Percentiles rank a stretch among this genome's conserved stretches.
phyloP scores from a whole-genome alignment of 2,797 vertebrate genomes.

The Glossophaga mutica region DNA sequence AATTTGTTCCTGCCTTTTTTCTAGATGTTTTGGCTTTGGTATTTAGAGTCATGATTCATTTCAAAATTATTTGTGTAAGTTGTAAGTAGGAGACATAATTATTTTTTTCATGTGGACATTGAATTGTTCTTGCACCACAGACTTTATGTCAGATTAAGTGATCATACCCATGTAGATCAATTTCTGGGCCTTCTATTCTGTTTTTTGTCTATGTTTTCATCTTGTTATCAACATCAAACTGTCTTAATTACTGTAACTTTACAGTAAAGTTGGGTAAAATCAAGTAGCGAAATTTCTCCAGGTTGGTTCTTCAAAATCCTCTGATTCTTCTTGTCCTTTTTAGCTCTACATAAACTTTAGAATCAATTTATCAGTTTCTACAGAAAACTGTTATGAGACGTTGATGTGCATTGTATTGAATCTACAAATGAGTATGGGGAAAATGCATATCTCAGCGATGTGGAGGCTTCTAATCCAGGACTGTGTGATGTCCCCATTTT shows the following conservation, averaged over 20 bases:
- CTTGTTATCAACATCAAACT: too few relatives aligned
- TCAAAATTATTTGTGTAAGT: not conserved
- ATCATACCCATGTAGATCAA: rapidly evolving
- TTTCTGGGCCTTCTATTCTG: too few relatives aligned
- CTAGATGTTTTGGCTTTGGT: not conserved
- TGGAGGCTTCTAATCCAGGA: rapidly evolving
- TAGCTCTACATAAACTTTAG: too few relatives aligned
- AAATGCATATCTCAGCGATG: rapidly evolving
- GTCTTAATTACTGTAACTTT: not conserved
- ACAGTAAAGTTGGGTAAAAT: not conserved
- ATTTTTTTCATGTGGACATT: not conserved
- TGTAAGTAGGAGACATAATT: not conserved
- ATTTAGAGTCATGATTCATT: not conserved
- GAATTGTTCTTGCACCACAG: not conserved
- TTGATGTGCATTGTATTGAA: not conserved
- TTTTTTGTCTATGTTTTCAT: not conserved
- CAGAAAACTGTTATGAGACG: rapidly evolving
- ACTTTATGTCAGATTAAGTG: not conserved
- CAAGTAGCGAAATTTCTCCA: not conserved
- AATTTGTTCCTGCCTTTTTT: not conserved
- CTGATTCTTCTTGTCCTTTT: not conserved
- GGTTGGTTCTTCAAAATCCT: not conserved
- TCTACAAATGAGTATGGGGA: not conserved
- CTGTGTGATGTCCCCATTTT: rapidly evolving
- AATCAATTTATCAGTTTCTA: not conserved